A percentile compares a stretch with the other conserved stretches of the same genome.
Conservation (phyloP, 35 echinoderm and acorn worm genomes). For the Acanthaster planci region DNA sequence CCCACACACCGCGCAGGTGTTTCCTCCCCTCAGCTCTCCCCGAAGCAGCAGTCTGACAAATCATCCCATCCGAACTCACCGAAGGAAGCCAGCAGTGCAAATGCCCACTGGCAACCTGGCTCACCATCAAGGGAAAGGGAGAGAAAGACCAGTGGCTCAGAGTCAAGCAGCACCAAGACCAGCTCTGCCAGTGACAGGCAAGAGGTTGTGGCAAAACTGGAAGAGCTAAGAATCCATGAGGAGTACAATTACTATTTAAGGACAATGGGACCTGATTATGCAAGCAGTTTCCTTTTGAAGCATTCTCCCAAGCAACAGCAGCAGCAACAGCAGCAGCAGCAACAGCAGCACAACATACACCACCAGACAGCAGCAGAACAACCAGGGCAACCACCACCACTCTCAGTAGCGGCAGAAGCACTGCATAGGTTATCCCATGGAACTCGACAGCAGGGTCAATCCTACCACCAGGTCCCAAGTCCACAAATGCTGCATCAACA, state of each 20-base stretch:
- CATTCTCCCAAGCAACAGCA: conserved; percentile 32
- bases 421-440: not conserved
- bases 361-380: conserved; percentile 24
- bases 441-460: not conserved
- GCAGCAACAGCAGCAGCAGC: conserved; percentile 20
- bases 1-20: not conserved
- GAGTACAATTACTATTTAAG: conserved; percentile 63
- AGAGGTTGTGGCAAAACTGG: conserved; percentile 53
- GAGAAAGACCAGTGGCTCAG: not conserved
- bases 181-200: conserved; percentile 31
- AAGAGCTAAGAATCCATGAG: conserved; percentile 60
- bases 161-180: not conserved
- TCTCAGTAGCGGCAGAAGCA: conserved; percentile 3
- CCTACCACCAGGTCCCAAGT: not conserved
- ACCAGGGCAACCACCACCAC: not conserved
- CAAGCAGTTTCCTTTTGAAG: conserved; percentile 48
- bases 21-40: conserved; percentile 30
- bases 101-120: conserved; percentile 10
- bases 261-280: conserved; percentile 67
- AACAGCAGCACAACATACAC: conserved; percentile 8
- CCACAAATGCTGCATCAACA: conserved; percentile 13
- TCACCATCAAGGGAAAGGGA: not conserved
- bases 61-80: conserved; percentile 7
- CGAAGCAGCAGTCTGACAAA: conserved; percentile 29
- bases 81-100: conserved; percentile 22